Conservation (phyloP, 2,888 invertebrate genomes). For the Hydropsyche betteni region DNA sequence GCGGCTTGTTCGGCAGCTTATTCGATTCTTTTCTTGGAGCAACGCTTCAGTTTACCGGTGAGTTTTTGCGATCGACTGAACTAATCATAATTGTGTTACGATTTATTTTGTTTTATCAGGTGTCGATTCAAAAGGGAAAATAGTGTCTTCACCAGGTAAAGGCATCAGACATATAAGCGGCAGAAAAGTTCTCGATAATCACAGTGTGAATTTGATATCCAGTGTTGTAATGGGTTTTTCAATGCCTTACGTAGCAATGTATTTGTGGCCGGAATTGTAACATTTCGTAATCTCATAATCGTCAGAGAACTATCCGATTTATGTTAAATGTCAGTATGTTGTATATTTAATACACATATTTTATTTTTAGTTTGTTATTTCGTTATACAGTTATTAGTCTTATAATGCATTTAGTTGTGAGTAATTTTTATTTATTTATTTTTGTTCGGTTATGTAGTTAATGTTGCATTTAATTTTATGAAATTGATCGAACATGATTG, state of each 20-base stretch:
- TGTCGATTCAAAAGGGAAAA: conserved; percentile 71
- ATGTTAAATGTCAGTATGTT: too few species aligned
- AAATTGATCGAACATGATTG: too few species aligned
- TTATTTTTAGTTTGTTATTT: too few species aligned
- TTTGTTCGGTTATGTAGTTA: too few species aligned
- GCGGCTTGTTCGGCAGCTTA: conserved; percentile 82
- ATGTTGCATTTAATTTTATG: too few species aligned
- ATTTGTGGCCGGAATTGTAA: conserved; percentile 62
- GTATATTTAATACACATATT: too few species aligned
- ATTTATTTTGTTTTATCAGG: conserved; percentile 63
- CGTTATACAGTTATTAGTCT: too few species aligned
- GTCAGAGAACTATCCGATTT: too few species aligned
- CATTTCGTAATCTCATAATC: too few species aligned
- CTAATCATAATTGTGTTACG: background rate
- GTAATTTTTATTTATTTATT: too few species aligned
- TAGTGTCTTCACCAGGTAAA: conserved; percentile 77
- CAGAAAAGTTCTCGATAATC: conserved; percentile 80
- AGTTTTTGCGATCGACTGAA: background rate
- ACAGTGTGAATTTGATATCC: conserved; percentile 86
- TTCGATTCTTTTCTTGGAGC: conserved; percentile 88
- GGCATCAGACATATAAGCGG: conserved; percentile 81
- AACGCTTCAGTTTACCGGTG: conserved; percentile 75
- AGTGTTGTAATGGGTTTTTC: conserved; percentile 77
- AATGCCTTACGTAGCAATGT: conserved; percentile 72
- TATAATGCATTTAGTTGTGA: too few species aligned